These are phyloP conservation scores for Oryzias dopingdopingensis DNA, from an alignment of 2,797 vertebrate species.

Conservation along the genomic window DNA sequence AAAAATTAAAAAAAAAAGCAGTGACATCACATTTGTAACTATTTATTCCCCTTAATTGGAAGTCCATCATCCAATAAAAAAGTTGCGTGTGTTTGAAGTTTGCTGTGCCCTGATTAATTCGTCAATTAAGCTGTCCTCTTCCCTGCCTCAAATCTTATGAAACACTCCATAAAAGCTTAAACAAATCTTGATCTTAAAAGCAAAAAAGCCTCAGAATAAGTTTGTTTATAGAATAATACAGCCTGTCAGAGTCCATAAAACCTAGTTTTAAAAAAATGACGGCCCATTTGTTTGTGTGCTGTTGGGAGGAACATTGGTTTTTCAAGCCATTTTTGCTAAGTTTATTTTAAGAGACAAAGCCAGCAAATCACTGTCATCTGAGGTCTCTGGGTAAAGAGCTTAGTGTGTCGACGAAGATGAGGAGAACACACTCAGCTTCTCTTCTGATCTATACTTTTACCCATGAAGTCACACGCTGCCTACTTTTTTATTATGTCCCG, in stretches of 20 bases:
- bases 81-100: slow-evolving; percentile 55
- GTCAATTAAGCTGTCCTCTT: slow-evolving; percentile 49
- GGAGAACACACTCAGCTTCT: neutral
- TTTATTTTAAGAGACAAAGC: slow-evolving; percentile 1
- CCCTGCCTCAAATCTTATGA: slow-evolving; percentile 61
- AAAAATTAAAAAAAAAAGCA: slow-evolving; percentile 3
- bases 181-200: slow-evolving; percentile 48
- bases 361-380: slow-evolving; percentile 6
- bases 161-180: slow-evolving; percentile 68
- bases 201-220: slow-evolving; percentile 46
- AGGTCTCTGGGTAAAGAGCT: slow-evolving; percentile 16
- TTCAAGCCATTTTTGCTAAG: neutral
- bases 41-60: slow-evolving; percentile 32
- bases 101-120: slow-evolving; percentile 53
- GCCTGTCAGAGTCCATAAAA: slow-evolving; percentile 45
- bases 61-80: slow-evolving; percentile 42
- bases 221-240: slow-evolving; percentile 53
- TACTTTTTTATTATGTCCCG: no score
- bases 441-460: no score
- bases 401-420: neutral
- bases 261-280: slow-evolving; percentile 45
- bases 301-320: slow-evolving; percentile 25
- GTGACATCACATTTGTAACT: slow-evolving; percentile 23
- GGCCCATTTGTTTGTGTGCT: slow-evolving; percentile 38
- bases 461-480: no score